Evolutionary conservation across 2,113 vertebrate species (phyloP), one percentile per base, ranked within the genome.

Genomic region (Myrmophylax atrothorax): DNA sequence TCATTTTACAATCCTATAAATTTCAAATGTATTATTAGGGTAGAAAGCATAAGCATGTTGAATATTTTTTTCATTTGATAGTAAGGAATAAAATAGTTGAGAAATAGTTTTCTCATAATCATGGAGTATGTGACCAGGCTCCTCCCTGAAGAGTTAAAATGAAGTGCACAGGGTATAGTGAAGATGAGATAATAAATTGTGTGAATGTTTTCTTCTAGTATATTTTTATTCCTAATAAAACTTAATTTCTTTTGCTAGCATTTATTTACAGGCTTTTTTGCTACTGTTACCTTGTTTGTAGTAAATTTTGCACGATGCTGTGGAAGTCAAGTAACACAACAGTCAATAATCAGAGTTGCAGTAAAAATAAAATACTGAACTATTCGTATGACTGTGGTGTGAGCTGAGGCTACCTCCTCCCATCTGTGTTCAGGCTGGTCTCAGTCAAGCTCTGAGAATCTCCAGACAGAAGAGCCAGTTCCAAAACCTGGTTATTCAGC

Each of bases 181-280:
- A 91, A 72, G 70, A 86, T 56, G 56, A 90, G 58, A 85, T 81
- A 86, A 70, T 93, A 90, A 96, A 95, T 79, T 52, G 44, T 49
- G 28, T 59, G 37, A 50, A 64, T 78, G 58, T 90, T 42, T 93
- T 96, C 28, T 97, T 96, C 95, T 84, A 73, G 49, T 82, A 69
- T 94, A 53, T 74, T 94, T 78, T 91, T 95, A 49, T 87, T 81
- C 52, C 58, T 72, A 87, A 93, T 94, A 92, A 95, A 96, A 95
- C 49, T 78, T 74, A 24, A 78, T 96, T 97, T 83, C 46, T 93
- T 96, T 94, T 49, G 28, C 84, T 89, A 93, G 58, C n/a, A 67
- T 72, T 31, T 96, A 68, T 89, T 98, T 96, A 90, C 90, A 90
- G n/a, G 2, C 5, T 20, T 44, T 79, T 88, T 76, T 67, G 12